phyloP scores from a whole-genome alignment of 2,888 invertebrate genomes.

The Fragum whitleyi region DNA sequence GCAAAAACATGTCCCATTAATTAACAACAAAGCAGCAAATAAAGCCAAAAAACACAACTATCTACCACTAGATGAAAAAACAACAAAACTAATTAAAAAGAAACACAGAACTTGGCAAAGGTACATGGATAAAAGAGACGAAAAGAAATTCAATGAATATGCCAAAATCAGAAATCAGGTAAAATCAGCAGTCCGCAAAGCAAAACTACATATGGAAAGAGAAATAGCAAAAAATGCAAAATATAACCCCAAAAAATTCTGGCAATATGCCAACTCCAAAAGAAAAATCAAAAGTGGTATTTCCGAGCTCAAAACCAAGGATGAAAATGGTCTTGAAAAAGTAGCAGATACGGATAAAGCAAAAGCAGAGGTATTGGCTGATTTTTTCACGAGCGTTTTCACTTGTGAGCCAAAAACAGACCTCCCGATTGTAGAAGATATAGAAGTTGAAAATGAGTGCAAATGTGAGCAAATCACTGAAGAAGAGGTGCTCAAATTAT shows the following conservation, averaged over 20 bases:
- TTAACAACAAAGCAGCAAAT: not conserved
- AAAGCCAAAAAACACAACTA: not conserved
- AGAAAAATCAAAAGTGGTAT: not conserved
- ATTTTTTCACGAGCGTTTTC: conserved; percentile 14
- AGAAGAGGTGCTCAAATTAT: not conserved
- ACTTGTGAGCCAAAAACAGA: not conserved
- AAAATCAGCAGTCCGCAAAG: not conserved
- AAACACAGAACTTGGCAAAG: not conserved
- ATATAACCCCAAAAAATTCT: not conserved
- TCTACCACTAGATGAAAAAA: not conserved
- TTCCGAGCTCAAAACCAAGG: not conserved
- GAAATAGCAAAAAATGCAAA: not conserved
- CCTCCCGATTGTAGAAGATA: not conserved
- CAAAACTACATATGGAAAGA: not conserved
- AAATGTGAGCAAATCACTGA: not conserved
- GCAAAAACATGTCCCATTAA: not conserved
- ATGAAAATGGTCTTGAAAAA: not conserved
- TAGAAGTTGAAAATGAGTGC: not conserved
- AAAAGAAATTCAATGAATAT: not conserved
- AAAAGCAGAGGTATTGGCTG: too few species aligned
- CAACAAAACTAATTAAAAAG: not conserved
- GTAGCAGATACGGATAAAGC: not conserved
- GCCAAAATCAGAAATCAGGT: not conserved
- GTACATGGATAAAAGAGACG: not conserved
- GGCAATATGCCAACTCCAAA: conserved; percentile 19